Percentiles rank a stretch among this genome's conserved stretches.
These are phyloP conservation scores for Xanthia togata DNA, from an alignment of 2,888 invertebrate genomes.

Conservation along the genomic window DNA sequence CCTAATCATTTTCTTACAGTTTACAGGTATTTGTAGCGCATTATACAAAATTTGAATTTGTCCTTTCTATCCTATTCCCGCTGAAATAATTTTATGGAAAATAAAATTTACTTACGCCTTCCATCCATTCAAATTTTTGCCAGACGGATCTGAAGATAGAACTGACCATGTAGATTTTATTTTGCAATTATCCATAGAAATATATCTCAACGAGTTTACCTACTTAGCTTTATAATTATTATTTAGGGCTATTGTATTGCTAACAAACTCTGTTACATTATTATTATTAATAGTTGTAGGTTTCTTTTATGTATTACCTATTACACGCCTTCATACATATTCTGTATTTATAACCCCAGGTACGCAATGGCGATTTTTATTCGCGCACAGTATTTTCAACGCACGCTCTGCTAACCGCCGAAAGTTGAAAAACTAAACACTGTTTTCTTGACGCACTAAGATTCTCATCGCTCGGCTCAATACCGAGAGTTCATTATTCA, in stretches of 20 bases:
- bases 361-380: neutral
- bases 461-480: neutral
- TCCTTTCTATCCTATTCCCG: neutral
- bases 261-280: slow-evolving; percentile 15
- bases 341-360: no score
- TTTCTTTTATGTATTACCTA: neutral
- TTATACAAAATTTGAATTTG: slow-evolving; percentile 22
- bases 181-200: neutral
- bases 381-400: neutral
- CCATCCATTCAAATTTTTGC: no score
- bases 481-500: neutral
- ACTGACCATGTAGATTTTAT: neutral
- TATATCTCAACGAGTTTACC: slow-evolving; percentile 16
- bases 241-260: neutral
- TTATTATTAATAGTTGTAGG: neutral
- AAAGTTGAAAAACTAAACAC: neutral
- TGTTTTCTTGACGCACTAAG: no score
- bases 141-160: neutral
- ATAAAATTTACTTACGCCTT: no score
- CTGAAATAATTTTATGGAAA: slow-evolving; percentile 3
- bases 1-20: slow-evolving; percentile 19
- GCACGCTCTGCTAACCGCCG: no score
- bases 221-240: neutral
- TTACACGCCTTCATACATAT: neutral
- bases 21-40: slow-evolving; percentile 50